These are phyloP conservation scores for Rafetus swinhoei DNA, from an alignment of 2,113 vertebrate species.

Conservation along the genomic window DNA sequence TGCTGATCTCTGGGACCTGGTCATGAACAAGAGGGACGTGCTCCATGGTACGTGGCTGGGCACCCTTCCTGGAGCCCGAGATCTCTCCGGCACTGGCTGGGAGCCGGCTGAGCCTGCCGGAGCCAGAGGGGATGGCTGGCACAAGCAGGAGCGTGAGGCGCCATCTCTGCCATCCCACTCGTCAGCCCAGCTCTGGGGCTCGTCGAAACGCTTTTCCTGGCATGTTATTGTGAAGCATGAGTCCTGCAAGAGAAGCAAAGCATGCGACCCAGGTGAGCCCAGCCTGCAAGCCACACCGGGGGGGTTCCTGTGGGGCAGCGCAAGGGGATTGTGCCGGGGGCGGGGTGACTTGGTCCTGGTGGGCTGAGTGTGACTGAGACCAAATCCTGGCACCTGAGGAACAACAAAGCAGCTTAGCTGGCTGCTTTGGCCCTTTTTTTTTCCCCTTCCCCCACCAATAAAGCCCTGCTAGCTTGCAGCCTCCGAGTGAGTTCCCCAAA, in stretches of 20 bases:
- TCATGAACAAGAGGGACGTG: not conserved
- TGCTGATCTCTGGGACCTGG: not conserved
- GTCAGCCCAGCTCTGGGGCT: not conserved
- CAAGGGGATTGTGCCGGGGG: not conserved
- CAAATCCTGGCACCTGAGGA: not conserved
- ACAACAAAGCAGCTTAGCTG: not conserved
- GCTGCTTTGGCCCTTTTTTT: not conserved
- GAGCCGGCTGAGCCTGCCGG: not conserved
- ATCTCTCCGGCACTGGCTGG: not conserved
- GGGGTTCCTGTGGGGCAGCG: not conserved
- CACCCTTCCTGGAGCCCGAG: not conserved
- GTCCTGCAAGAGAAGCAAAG: not conserved
- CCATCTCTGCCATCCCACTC: not conserved
- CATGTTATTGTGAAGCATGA: not conserved
- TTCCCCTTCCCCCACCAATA: too few relatives aligned
- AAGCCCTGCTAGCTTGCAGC: not conserved
- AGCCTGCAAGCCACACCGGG: not conserved
- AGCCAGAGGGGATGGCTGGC: not conserved
- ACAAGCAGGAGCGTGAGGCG: not conserved
- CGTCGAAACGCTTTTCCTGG: not conserved
- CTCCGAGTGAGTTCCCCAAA: not conserved
- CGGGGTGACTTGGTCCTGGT: not conserved
- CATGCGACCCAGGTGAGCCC: not conserved
- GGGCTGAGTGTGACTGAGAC: not conserved
- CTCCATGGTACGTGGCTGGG: not conserved